Percentiles rank a stretch among this genome's conserved stretches.
Conservation (phyloP, 2,797 vertebrate species). For the Smutsia gigantea region DNA sequence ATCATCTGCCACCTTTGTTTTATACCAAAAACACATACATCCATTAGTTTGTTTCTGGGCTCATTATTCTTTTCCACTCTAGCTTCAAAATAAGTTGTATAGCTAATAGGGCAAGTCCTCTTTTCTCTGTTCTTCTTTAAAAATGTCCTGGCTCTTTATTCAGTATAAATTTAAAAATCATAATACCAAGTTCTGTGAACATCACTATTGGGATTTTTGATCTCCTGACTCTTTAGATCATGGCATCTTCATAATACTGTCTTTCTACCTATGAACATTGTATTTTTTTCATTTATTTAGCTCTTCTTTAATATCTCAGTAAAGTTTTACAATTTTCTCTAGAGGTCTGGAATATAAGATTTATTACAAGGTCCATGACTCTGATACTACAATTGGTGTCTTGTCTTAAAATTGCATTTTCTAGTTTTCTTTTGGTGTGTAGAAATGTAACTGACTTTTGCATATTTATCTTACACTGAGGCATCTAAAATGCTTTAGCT, state of each 20-base stretch:
- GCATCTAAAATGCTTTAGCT: slow-evolving; percentile 36
- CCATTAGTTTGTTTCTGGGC: not conserved
- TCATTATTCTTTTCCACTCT: not conserved
- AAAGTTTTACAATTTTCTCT: slow-evolving; percentile 20
- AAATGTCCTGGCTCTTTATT: not conserved
- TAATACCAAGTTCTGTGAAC: not conserved
- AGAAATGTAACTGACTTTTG: not conserved
- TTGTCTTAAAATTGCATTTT: slow-evolving; percentile 9
- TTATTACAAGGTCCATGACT: slow-evolving; percentile 1
- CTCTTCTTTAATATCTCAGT: not conserved
- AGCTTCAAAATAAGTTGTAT: not conserved
- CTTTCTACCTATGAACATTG: not conserved
- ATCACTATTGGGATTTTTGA: slow-evolving; percentile 10
- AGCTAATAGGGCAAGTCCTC: not conserved
- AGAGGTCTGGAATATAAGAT: not conserved
- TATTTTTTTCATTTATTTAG: slow-evolving; percentile 16
- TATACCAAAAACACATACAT: not conserved
- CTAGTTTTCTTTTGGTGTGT: not conserved
- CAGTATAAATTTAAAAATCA: not conserved
- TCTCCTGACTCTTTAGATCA: not conserved
- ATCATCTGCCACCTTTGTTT: not conserved
- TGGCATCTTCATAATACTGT: not conserved
- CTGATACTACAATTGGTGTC: not conserved
- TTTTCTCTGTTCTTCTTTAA: not conserved
- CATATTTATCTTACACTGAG: not conserved